Conservation (phyloP, 2,888 invertebrate genomes). For the Venustoraphidia nigricollis region DNA sequence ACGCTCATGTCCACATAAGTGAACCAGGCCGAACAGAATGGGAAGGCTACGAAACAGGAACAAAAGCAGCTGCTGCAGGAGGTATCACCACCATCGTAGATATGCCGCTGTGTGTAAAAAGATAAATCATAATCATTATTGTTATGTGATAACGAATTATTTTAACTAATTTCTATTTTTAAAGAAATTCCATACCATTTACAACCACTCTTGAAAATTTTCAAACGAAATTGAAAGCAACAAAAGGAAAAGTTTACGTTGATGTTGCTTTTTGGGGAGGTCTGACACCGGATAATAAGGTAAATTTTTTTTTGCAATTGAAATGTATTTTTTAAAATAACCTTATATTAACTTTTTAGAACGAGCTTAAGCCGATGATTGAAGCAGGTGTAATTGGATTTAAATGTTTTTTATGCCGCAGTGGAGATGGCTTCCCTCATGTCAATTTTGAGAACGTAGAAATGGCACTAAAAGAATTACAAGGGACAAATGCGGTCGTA, state of each 20-base stretch:
- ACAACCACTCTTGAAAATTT: slow-evolving; percentile 48
- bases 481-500: slow-evolving; percentile 42
- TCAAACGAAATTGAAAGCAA: slow-evolving; percentile 39
- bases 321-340: no score
- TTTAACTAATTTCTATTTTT: slow-evolving; percentile 10
- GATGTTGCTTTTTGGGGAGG: slow-evolving; percentile 72
- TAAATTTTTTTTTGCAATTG: slow-evolving; percentile 16
- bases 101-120: slow-evolving; percentile 48
- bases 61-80: slow-evolving; percentile 53
- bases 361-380: slow-evolving; percentile 38
- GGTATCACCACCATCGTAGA: slow-evolving; percentile 58
- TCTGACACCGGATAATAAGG: slow-evolving; percentile 50
- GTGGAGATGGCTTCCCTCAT: slow-evolving; percentile 53
- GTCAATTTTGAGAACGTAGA: slow-evolving; percentile 39
- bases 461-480: slow-evolving; percentile 38
- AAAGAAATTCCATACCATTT: slow-evolving; percentile 55
- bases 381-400: slow-evolving; percentile 55
- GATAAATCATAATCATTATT: background rate
- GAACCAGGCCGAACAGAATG: slow-evolving; percentile 56
- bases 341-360: slow-evolving; percentile 22
- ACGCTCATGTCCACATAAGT: slow-evolving; percentile 58
- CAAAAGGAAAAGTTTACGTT: slow-evolving; percentile 39
- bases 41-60: slow-evolving; percentile 58
- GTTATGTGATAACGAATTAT: background rate
- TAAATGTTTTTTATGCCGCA: slow-evolving; percentile 55